Percentiles rank a stretch among this genome's conserved stretches.
Evolutionary conservation across 2,888 invertebrate species (phyloP).

Genomic region (Ashinkailepas kermadecensis): DNA sequence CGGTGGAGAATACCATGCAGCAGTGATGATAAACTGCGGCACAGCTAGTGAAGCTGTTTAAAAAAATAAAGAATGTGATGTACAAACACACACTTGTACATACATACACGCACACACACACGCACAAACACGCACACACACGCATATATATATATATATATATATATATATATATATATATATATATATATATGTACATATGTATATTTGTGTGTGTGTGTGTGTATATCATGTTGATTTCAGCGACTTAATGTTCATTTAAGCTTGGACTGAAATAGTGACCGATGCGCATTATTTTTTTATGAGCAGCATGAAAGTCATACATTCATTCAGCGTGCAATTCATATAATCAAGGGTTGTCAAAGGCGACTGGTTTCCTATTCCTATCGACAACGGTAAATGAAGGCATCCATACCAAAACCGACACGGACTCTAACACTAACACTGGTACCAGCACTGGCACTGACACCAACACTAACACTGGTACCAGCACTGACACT

Average conservation of each 20-base stretch:
- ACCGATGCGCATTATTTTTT: no score
- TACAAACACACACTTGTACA: neutral
- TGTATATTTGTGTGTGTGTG: neutral
- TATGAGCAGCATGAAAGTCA: neutral
- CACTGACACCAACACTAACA: no score
- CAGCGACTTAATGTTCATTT: neutral
- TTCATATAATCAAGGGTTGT: neutral
- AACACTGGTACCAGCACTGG: no score
- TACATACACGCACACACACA: neutral
- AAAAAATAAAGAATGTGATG: no score
- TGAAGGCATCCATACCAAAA: no score
- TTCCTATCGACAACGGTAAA: no score
- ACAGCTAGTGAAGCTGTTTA: no score
- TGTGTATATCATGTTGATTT: neutral
- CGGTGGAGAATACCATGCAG: no score
- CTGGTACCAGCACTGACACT: no score
- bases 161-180: neutral
- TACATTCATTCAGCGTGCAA: neutral
- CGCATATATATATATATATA: neutral
- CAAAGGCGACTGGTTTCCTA: no score
- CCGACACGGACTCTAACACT: no score
- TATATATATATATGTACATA: neutral
- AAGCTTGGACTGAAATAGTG: neutral
- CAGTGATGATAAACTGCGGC: no score
- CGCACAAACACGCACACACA: neutral